Percentiles rank a stretch among this genome's conserved stretches.
Conservation (phyloP, 2,797 vertebrate genomes). For the Valencia hispanica region DNA sequence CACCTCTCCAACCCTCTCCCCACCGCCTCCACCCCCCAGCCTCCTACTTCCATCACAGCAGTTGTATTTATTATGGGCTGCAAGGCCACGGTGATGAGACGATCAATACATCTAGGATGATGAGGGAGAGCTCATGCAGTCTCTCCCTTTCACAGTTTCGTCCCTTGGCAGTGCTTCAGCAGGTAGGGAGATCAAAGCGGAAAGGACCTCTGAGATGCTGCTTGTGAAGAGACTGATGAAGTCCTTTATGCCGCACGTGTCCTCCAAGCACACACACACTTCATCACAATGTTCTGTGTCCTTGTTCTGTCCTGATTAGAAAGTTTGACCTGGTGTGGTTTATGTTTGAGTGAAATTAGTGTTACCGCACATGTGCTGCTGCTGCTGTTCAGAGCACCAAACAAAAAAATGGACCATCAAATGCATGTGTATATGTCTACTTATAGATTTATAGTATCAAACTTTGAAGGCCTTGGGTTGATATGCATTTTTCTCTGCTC, state of each 20-base stretch:
- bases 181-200: slow-evolving; percentile 78
- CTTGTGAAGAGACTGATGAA: slow-evolving; percentile 76
- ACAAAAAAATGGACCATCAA: slow-evolving; percentile 22
- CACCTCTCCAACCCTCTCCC: slow-evolving; percentile 9
- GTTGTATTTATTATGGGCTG: slow-evolving; percentile 81
- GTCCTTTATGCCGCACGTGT: slow-evolving; percentile 68
- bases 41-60: slow-evolving; percentile 58
- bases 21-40: background rate
- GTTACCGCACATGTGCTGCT: slow-evolving; percentile 41
- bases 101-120: slow-evolving; percentile 82
- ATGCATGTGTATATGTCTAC: slow-evolving; percentile 4
- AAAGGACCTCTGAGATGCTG: slow-evolving; percentile 76
- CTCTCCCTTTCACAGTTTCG: slow-evolving; percentile 58
- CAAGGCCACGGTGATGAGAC: slow-evolving; percentile 79
- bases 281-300: slow-evolving; percentile 72
- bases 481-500: slow-evolving; percentile 12
- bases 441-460: slow-evolving; percentile 4
- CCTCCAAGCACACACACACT: slow-evolving; percentile 77
- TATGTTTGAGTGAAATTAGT: slow-evolving; percentile 61
- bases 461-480: slow-evolving; percentile 21
- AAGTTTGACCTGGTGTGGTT: slow-evolving; percentile 75
- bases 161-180: slow-evolving; percentile 77
- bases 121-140: slow-evolving; percentile 74
- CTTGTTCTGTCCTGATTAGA: slow-evolving; percentile 79
- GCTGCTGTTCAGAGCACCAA: slow-evolving; percentile 31